Conservation (phyloP, 2,888 invertebrate genomes). For the Pseudanteris insignis region DNA sequence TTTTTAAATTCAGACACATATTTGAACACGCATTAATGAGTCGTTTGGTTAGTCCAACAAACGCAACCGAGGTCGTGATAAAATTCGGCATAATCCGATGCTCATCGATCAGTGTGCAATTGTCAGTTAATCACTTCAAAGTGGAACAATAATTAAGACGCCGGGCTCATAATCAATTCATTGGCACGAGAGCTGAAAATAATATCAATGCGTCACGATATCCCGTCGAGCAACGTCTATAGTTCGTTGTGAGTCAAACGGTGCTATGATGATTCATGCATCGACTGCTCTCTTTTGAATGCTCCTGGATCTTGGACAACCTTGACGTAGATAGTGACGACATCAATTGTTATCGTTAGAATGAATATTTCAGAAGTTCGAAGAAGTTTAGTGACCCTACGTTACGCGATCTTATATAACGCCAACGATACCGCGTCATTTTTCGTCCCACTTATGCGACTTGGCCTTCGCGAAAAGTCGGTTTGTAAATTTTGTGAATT, state of each 20-base stretch:
- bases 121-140: too few species aligned
- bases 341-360: slow-evolving; percentile 52
- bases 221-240: background rate
- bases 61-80: too few species aligned
- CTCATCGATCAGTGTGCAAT: too few species aligned
- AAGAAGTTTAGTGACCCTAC: slow-evolving; percentile 50
- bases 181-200: slow-evolving; percentile 1
- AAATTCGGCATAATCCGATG: too few species aligned
- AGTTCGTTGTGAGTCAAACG: too few species aligned
- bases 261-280: slow-evolving; percentile 6
- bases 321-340: slow-evolving; percentile 49
- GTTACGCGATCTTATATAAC: slow-evolving; percentile 14
- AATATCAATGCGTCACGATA: background rate
- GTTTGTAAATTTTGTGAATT: too few species aligned
- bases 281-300: slow-evolving; percentile 13
- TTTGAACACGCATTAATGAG: too few species aligned
- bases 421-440: slow-evolving; percentile 9
- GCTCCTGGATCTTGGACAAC: slow-evolving; percentile 51
- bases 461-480: slow-evolving; percentile 10
- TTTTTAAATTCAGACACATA: too few species aligned
- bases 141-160: too few species aligned
- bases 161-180: too few species aligned
- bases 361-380: slow-evolving; percentile 51
- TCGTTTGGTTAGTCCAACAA: too few species aligned
- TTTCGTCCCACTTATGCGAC: slow-evolving; percentile 6